Evolutionary conservation across 2,797 vertebrate species (phyloP), one percentile per base, ranked within the genome.

Genomic region (Hafferia zeledoni): DNA sequence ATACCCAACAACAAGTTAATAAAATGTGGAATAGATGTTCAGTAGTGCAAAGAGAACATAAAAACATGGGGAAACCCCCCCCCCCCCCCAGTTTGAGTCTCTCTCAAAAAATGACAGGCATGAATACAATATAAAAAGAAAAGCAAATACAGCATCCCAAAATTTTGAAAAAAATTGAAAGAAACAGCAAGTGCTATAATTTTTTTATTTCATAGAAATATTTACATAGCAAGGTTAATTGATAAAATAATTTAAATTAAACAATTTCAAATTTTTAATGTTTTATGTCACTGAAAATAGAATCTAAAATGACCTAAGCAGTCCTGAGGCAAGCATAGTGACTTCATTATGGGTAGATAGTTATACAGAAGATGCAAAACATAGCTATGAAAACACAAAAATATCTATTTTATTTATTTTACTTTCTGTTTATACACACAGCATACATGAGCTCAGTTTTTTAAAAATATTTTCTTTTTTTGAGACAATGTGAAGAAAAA

Each of bases 61-160:
- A 37, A 71, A 88, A 67, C 39, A 17, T 0, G 5, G 8, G 6
- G 41, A 82, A 71, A 1, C 1, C 3, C 15, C 9, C 12, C 16
- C 35, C 35, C 1, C 2, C 15, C 5, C 35, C 76, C 3, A 56
- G 28, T 20, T n/a, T 13, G 8, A 81, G 5, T 1, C 2, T 15
- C 4, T 55, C 31, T 77, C 46, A 56, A 71, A 83, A 90, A 67
- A 28, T 30, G 3, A 1, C 30, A 65, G 8, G 10, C 4, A 31
- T 33, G 3, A 83, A 80, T n/a, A 59, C 6, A 83, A 39, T 11
- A 46, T 0, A 28, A 75, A 83, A 78, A 33, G 2, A 4, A 12
- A 6, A 41, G 15, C 3, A n/a, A 46, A 20, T 8, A n/a, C 41
- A 13, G 7, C 17, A 5, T n/a, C 18, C 8, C 4, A 44, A 60